Evolutionary conservation across 2,888 invertebrate genomes (phyloP).

Genomic region (Drosophila austrosaltans): DNA sequence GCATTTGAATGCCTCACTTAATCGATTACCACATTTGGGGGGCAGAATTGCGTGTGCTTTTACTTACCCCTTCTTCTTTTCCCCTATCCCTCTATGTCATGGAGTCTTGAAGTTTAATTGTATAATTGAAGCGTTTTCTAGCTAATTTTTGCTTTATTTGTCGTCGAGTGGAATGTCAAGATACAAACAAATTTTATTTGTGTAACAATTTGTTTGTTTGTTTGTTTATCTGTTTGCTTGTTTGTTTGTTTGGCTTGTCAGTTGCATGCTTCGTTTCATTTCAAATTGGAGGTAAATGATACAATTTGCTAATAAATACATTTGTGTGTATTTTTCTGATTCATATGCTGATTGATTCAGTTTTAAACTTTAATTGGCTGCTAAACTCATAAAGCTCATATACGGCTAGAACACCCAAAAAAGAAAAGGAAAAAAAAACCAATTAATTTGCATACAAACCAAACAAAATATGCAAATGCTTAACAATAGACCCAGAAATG

Average conservation of each 20-base stretch:
- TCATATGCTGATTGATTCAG: constrained; percentile 54
- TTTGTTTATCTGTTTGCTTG: constrained; percentile 26
- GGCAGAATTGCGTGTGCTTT: constrained; percentile 53
- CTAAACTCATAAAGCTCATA: constrained; percentile 13
- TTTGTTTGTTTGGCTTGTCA: constrained; percentile 35
- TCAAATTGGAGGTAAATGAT: constrained; percentile 43
- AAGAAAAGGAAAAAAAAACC: constrained; percentile 29
- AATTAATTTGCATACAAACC: constrained; percentile 67
- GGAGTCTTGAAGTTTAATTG: constrained; percentile 64
- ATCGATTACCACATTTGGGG: constrained; percentile 60
- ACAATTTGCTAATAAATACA: not conserved
- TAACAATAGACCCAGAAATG: constrained; percentile 38
- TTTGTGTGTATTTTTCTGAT: constrained; percentile 17
- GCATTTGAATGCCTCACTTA: constrained; percentile 41
- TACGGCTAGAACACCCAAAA: constrained; percentile 6
- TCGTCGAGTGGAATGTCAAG: constrained; percentile 9
- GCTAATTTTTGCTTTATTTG: constrained; percentile 52
- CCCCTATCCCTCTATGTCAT: constrained; percentile 12
- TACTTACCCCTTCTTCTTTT: too few relatives aligned
- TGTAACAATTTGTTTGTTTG: constrained; percentile 26
- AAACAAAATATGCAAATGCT: constrained; percentile 68
- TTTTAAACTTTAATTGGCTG: constrained; percentile 59
- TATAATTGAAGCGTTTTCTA: constrained; percentile 57
- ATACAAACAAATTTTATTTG: constrained; percentile 26
- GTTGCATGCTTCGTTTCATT: constrained; percentile 53